Evolutionary conservation across 2,888 invertebrate species (phyloP).

Genomic region (Ceramica pisi): DNA sequence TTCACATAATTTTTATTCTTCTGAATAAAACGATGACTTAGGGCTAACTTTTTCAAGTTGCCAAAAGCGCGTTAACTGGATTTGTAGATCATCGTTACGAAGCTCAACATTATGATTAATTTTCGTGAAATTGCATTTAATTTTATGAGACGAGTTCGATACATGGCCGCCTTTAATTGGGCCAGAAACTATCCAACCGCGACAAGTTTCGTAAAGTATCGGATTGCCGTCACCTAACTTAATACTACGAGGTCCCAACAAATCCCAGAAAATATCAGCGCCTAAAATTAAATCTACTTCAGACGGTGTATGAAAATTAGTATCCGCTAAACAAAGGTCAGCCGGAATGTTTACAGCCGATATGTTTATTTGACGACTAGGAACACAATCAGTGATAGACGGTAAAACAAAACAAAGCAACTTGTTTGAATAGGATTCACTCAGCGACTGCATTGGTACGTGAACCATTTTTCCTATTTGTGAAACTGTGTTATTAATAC

Average conservation of each 20-base stretch:
- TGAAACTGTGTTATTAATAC: too few species aligned
- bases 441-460: neutral
- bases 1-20: neutral
- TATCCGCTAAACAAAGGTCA: too few species aligned
- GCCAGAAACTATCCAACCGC: neutral
- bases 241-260: neutral
- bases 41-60: neutral
- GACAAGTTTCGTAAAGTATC: neutral
- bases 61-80: neutral
- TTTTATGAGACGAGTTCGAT: neutral
- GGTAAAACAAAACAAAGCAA: constrained; percentile 2
- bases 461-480: too few species aligned
- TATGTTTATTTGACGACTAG: neutral
- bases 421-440: too few species aligned
- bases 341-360: too few species aligned
- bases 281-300: too few species aligned
- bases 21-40: neutral
- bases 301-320: too few species aligned
- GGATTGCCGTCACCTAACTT: constrained; percentile 4
- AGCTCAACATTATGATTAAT: neutral
- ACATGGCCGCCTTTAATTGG: neutral
- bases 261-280: neutral
- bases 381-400: neutral
- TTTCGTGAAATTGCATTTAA: neutral
- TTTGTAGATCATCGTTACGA: too few species aligned